phyloP scores from a whole-genome alignment of 2,888 invertebrate genomes.

The Cheiracanthium punctorium region DNA sequence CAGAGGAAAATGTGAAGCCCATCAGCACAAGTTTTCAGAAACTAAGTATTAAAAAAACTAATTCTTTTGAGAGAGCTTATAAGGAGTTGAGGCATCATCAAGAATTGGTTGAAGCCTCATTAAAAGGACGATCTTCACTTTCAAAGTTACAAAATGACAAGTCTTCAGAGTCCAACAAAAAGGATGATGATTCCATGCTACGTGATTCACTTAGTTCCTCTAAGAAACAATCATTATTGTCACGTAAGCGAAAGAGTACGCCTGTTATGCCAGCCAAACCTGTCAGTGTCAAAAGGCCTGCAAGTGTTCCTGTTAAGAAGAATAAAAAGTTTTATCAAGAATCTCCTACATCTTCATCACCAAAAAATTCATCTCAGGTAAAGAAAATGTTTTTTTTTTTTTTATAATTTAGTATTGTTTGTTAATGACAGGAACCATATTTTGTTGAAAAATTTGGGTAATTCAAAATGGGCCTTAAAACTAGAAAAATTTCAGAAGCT shows the following conservation, averaged over 20 bases:
- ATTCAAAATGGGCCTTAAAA: no score
- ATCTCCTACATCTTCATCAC: constrained; percentile 71
- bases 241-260: constrained; percentile 33
- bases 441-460: no score
- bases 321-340: constrained; percentile 66
- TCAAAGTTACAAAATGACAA: neutral
- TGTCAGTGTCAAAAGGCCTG: constrained; percentile 40
- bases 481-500: no score
- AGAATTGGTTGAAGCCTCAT: constrained; percentile 73
- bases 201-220: constrained; percentile 18
- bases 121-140: constrained; percentile 17
- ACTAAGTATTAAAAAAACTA: constrained; percentile 60
- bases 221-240: constrained; percentile 16
- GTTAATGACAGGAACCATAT: no score
- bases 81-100: constrained; percentile 84
- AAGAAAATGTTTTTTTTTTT: no score
- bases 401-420: no score
- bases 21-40: constrained; percentile 79
- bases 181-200: neutral
- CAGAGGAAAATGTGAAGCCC: constrained; percentile 82
- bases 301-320: constrained; percentile 55
- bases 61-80: constrained; percentile 79
- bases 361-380: constrained; percentile 54
- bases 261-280: constrained; percentile 25
- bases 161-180: neutral